Percentiles rank a stretch among this genome's conserved stretches.
Evolutionary conservation across 1,140 invertebrate species (phyloP).

Genomic region (Aradophagus sp.): DNA sequence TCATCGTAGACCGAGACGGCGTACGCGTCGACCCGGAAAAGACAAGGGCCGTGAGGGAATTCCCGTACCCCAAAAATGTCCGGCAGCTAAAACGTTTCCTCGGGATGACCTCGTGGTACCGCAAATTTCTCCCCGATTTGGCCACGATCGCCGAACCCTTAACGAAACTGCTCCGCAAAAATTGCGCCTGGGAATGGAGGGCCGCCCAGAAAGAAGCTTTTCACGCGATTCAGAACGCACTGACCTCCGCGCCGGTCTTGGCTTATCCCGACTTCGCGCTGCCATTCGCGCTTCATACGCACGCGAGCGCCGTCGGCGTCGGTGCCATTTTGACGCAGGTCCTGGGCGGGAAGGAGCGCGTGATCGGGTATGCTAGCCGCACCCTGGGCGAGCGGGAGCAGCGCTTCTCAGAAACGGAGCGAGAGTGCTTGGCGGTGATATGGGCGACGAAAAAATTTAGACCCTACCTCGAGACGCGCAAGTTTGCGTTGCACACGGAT

Average conservation of each 20-base stretch:
- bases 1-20: no score
- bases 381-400: conserved; percentile 19
- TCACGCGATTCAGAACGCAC: background rate
- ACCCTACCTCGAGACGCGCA: background rate
- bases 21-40: background rate
- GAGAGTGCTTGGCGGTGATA: conserved; percentile 15
- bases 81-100: conserved; percentile 15
- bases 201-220: conserved; percentile 3
- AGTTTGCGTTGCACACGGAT: conserved; percentile 1
- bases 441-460: conserved; percentile 8
- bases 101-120: conserved; percentile 24
- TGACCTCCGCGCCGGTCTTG: background rate
- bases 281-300: conserved; percentile 58
- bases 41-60: background rate
- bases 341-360: background rate
- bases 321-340: conserved; percentile 46
- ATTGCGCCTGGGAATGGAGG: conserved; percentile 8
- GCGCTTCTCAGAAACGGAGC: conserved; percentile 39
- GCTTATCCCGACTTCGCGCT: conserved; percentile 40
- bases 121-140: conserved; percentile 9
- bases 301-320: conserved; percentile 53
- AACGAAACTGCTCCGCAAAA: background rate
- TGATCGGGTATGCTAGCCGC: background rate
- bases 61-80: conserved; percentile 6
- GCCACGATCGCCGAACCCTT: background rate